Conservation (phyloP, 1,140 invertebrate genomes). For the Macrobrachium rosenbergii region DNA sequence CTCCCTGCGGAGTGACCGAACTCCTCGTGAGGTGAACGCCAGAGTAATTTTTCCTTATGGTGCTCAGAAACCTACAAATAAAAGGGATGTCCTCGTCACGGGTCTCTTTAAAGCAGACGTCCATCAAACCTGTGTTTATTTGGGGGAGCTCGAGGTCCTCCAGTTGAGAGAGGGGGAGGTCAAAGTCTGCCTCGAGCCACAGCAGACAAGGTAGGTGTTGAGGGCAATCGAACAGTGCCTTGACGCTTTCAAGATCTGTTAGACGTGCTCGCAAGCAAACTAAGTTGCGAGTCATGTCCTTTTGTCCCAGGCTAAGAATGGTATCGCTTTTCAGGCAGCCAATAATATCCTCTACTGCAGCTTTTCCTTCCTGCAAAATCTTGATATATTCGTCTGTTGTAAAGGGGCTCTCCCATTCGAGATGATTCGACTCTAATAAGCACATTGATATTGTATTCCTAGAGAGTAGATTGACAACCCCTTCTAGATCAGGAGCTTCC, state of each 20-base stretch:
- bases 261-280: constrained; percentile 57
- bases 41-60: constrained; percentile 43
- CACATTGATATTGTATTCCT: constrained; percentile 26
- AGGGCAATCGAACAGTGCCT: constrained; percentile 20
- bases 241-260: constrained; percentile 16
- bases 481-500: constrained; percentile 25
- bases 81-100: constrained; percentile 28
- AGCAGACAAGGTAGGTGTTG: constrained; percentile 36
- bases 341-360: constrained; percentile 54
- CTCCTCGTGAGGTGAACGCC: constrained; percentile 50
- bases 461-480: constrained; percentile 13
- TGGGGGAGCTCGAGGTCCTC: background rate
- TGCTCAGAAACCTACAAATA: constrained; percentile 34
- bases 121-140: constrained; percentile 48
- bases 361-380: constrained; percentile 11
- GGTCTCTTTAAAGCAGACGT: constrained; percentile 46
- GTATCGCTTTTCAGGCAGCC: constrained; percentile 48
- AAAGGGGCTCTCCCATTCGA: constrained; percentile 18
- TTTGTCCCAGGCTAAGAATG: constrained; percentile 22
- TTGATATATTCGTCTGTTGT: constrained; percentile 44
- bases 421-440: constrained; percentile 58
- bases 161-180: constrained; percentile 33
- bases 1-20: constrained; percentile 37
- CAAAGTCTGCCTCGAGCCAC: constrained; percentile 65
- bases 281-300: constrained; percentile 20